phyloP scores from a whole-genome alignment of 2,888 invertebrate genomes.

The Stegana nigrithorax region DNA sequence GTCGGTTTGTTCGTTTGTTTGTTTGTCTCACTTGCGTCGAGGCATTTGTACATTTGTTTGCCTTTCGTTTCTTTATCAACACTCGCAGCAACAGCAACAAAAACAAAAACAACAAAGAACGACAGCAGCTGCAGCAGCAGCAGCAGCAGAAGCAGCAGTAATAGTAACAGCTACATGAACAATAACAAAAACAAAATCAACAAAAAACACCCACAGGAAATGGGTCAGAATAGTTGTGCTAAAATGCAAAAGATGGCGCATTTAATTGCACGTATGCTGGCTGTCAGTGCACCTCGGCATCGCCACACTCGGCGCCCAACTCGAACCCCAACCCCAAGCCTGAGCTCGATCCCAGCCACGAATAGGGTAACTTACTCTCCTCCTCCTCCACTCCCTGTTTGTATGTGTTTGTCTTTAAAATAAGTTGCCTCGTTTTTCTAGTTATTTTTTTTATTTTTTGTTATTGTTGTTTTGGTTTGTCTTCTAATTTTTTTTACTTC shows the following conservation, averaged over 20 bases:
- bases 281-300: slow-evolving; percentile 20
- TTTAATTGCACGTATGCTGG: slow-evolving; percentile 10
- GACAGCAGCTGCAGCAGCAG: too few species aligned
- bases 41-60: not conserved
- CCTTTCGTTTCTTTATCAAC: not conserved
- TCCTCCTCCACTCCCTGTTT: not conserved
- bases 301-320: not conserved
- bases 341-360: not conserved
- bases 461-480: slow-evolving; percentile 12
- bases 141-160: not conserved
- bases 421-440: slow-evolving; percentile 13
- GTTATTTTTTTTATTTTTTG: slow-evolving; percentile 37
- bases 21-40: too few species aligned
- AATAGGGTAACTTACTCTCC: not conserved
- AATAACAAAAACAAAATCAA: not conserved
- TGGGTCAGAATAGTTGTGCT: slow-evolving; percentile 15
- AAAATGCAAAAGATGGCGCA: not conserved
- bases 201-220: slow-evolving; percentile 15
- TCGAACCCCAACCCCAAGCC: not conserved
- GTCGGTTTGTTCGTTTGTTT: too few species aligned
- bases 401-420: slow-evolving; percentile 30
- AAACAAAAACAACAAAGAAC: too few species aligned
- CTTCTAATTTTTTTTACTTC: not conserved
- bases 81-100: not conserved
- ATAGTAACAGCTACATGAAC: too few species aligned